These are phyloP conservation scores for Brachypterus glaber DNA, from an alignment of 2,888 invertebrate genomes.

Conservation along the genomic window DNA sequence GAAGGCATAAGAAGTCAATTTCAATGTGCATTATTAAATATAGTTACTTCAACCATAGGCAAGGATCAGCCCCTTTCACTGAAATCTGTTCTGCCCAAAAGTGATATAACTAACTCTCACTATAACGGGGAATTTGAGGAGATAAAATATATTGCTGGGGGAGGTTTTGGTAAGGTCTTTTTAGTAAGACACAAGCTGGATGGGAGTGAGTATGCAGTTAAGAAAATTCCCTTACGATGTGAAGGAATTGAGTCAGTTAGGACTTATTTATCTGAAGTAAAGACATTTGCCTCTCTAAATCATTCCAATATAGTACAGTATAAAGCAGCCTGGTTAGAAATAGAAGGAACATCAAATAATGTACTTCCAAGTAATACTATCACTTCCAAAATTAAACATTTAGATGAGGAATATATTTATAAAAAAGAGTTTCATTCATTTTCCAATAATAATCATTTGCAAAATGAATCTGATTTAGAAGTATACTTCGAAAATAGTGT, in stretches of 20 bases:
- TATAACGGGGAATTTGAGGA: constrained; percentile 64
- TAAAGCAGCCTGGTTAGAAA: constrained; percentile 75
- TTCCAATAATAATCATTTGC: constrained; percentile 19
- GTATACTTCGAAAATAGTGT: constrained; percentile 30
- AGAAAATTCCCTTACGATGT: constrained; percentile 61
- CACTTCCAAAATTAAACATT: constrained; percentile 9
- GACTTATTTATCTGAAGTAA: constrained; percentile 65
- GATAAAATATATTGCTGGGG: constrained; percentile 57
- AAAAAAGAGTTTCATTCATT: constrained; percentile 23
- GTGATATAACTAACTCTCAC: constrained; percentile 48
- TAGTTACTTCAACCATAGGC: constrained; percentile 52
- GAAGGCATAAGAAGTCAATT: constrained; percentile 60
- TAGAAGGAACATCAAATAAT: constrained; percentile 43
- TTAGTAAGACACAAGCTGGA: constrained; percentile 67
- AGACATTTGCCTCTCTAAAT: constrained; percentile 67
- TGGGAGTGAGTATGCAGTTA: constrained; percentile 68
- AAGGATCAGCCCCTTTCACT: constrained; percentile 45
- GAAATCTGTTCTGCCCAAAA: constrained; percentile 46
- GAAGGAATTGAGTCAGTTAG: constrained; percentile 54
- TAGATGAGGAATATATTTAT: constrained; percentile 24
- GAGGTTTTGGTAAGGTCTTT: constrained; percentile 67
- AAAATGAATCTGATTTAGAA: constrained; percentile 32
- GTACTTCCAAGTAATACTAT: constrained; percentile 33
- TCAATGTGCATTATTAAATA: constrained; percentile 54
- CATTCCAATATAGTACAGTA: constrained; percentile 75